These are phyloP conservation scores for Polypterus bichir DNA, from an alignment of 2,113 vertebrate species.

Conservation along the genomic window DNA sequence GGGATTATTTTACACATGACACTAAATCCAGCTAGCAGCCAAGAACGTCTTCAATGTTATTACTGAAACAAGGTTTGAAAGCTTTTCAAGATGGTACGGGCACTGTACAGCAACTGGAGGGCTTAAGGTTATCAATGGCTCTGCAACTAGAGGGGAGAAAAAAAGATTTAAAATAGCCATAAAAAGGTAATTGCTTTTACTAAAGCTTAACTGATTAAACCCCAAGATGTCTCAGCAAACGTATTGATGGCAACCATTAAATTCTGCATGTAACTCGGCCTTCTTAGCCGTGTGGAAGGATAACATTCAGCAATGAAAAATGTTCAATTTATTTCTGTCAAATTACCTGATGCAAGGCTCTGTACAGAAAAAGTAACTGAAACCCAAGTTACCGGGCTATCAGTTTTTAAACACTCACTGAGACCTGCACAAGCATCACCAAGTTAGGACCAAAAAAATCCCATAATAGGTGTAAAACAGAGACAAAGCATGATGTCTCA, in stretches of 20 bases:
- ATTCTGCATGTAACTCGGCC: too few species aligned
- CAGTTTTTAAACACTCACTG: too few species aligned
- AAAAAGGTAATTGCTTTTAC: neutral
- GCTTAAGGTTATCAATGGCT: neutral
- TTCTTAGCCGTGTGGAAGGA: too few species aligned
- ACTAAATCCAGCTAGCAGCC: neutral
- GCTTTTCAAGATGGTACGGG: neutral
- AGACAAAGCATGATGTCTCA: too few species aligned
- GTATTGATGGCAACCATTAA: neutral
- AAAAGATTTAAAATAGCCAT: neutral
- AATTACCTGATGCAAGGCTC: too few species aligned
- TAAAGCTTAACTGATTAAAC: neutral
- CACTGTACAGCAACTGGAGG: neutral
- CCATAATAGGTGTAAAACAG: too few species aligned
- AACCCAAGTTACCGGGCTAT: too few species aligned
- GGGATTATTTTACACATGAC: neutral
- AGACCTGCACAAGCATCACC: too few species aligned
- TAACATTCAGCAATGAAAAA: too few species aligned
- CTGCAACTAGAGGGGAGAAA: neutral
- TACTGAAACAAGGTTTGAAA: neutral
- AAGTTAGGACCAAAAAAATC: too few species aligned
- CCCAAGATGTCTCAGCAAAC: neutral
- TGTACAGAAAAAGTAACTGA: too few species aligned
- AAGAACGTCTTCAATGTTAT: slow-evolving; percentile 1
- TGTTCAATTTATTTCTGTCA: too few species aligned